Conservation (phyloP, 2,888 invertebrate genomes). For the Cheilosia scutellata region DNA sequence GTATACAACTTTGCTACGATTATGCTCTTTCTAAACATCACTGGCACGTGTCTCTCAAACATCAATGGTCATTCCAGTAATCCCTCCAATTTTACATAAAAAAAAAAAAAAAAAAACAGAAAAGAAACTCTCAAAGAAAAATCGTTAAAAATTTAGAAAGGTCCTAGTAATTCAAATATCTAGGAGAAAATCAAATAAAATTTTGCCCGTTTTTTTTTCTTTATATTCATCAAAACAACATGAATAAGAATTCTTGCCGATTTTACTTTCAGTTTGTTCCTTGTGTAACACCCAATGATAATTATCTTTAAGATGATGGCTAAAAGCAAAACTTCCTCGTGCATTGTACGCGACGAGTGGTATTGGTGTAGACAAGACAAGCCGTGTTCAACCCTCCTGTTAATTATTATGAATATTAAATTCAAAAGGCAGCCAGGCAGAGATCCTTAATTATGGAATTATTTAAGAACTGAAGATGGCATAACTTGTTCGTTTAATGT, state of each 20-base stretch:
- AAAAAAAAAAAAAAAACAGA: too few relatives aligned
- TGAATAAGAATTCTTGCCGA: slow-evolving; percentile 14
- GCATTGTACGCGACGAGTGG: slow-evolving; percentile 18
- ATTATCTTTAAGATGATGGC: slow-evolving; percentile 55
- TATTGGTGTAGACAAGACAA: slow-evolving; percentile 33
- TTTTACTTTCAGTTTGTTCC: slow-evolving; percentile 23
- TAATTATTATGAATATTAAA: slow-evolving; percentile 75
- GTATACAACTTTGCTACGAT: too few relatives aligned
- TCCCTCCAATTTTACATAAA: too few relatives aligned
- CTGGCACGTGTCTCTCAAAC: too few relatives aligned
- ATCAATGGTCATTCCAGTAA: too few relatives aligned
- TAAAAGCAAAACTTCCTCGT: slow-evolving; percentile 28
- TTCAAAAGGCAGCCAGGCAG: slow-evolving; percentile 71
- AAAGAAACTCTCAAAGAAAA: too few relatives aligned
- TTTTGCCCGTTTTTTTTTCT: not conserved
- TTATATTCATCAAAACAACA: slow-evolving; percentile 1
- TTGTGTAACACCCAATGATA: slow-evolving; percentile 52
- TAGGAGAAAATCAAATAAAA: not conserved
- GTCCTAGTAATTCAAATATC: not conserved
- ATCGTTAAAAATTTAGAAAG: not conserved
- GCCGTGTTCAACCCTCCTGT: slow-evolving; percentile 70
- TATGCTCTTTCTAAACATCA: too few relatives aligned
- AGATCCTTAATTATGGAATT: slow-evolving; percentile 75
- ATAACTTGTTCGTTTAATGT: slow-evolving; percentile 69
- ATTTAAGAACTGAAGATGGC: slow-evolving; percentile 75